Evolutionary conservation across 2,797 vertebrate species (phyloP), one percentile per base, ranked within the genome.

Genomic region (Cetoscarus ocellatus): DNA sequence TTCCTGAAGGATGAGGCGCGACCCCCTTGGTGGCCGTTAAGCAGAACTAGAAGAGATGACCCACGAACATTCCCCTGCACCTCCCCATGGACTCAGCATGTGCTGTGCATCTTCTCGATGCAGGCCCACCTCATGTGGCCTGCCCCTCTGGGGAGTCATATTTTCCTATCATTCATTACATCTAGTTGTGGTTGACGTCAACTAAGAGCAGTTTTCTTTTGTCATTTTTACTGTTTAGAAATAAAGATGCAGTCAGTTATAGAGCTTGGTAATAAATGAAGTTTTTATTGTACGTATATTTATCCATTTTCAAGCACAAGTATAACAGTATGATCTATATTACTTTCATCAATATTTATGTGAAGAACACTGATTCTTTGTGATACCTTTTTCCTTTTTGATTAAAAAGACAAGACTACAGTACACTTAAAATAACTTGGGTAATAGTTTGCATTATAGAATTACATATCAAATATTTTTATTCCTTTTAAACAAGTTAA

Each of bases 51-150:
- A 78, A 57, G 3, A 66, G 76, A 79, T 72, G 86, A 88, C 14
- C 27, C 81, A 68, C 67, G 3, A 48, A 71, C 80, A 90, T 91
- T 93, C 86, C 73, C 74, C 50, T 38, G 36, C 12, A 6, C 72
- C 55, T 79, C 85, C 81, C 84, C 39, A n/a, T 9, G 69, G 77
- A 67, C 50, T 13, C n/a, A 54, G 67, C 80, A 82, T 88, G 80
- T 60, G 68, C 67, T 53, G 60, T 51, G 59, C 61, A 61, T 71
- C 59, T 75, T 52, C 63, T 53, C 38, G 34, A 61, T 6, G 10
- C 64, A 80, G 75, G 67, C 52, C 58, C 61, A 84, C 83, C 80
- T 89, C 70, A 48, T 43, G 68, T 75, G 73, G 71, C 47, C 58
- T 8, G 2, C 65, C 60, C 60, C 60, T 60, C 44, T 0, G n/a